Conservation (phyloP, 2,113 vertebrate genomes). For the Hucho hucho region DNA sequence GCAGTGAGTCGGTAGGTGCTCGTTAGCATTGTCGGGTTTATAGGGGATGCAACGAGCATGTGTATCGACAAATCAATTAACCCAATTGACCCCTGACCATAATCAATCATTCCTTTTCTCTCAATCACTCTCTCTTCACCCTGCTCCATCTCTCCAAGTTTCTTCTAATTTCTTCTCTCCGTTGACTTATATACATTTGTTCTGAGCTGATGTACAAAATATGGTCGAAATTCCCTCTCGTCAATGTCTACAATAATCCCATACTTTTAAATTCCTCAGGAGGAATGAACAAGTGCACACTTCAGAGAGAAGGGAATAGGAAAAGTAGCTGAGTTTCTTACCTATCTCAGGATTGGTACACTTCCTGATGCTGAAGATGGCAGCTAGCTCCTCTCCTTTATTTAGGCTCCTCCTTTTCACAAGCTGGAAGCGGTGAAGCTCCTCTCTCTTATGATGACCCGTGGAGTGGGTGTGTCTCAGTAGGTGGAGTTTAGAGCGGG, state of each 20-base stretch:
- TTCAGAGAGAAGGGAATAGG: no score
- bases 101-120: constrained; percentile 67
- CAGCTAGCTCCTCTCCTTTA: constrained; percentile 88
- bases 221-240: no score
- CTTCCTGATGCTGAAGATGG: constrained; percentile 95
- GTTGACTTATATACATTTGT: background rate
- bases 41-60: constrained; percentile 76
- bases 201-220: no score
- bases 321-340: constrained; percentile 7
- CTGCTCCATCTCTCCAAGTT: constrained; percentile 30
- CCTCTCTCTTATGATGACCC: constrained; percentile 94
- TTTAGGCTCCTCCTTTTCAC: constrained; percentile 85
- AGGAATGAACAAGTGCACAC: no score
- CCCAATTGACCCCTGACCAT: constrained; percentile 69
- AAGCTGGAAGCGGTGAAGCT: constrained; percentile 88
- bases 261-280: no score
- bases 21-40: constrained; percentile 57
- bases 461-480: constrained; percentile 95
- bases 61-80: constrained; percentile 78
- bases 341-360: constrained; percentile 57
- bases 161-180: constrained; percentile 38
- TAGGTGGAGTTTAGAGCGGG: constrained; percentile 96
- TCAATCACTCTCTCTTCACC: constrained; percentile 36
- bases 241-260: no score
- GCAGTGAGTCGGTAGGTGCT: constrained; percentile 54